Evolutionary conservation across 2,113 vertebrate species (phyloP).

Genomic region (Leucopternis melanops): DNA sequence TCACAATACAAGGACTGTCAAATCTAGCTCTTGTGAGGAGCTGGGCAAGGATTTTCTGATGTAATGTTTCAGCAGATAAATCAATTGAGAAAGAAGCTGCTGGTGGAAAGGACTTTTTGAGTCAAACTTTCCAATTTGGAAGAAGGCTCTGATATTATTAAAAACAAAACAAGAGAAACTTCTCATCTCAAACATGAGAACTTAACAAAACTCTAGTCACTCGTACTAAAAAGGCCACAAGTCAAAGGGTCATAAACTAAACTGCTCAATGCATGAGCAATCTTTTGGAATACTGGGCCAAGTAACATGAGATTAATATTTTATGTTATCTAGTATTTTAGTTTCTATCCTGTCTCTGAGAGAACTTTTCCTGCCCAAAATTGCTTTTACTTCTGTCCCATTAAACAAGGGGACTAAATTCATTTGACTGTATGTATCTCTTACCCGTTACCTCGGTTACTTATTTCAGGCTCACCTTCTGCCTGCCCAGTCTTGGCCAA

Average conservation of each 20-base stretch:
- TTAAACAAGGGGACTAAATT: neutral
- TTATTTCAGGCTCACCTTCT: conserved; percentile 79
- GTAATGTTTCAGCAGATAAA: neutral
- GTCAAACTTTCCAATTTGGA: neutral
- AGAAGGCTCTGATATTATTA: neutral
- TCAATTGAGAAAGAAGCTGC: neutral
- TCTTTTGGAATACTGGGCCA: neutral
- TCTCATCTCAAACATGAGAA: neutral
- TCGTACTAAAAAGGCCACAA: neutral
- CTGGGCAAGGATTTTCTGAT: neutral
- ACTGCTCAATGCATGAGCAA: neutral
- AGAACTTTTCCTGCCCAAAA: neutral
- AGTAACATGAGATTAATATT: neutral
- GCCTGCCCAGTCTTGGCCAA: conserved; percentile 97
- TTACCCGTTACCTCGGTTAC: neutral
- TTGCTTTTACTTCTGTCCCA: neutral
- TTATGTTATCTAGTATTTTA: neutral
- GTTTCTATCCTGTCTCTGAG: neutral
- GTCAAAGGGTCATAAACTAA: neutral
- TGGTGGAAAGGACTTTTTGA: neutral
- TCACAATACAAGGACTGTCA: neutral
- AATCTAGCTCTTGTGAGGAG: neutral
- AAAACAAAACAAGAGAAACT: neutral
- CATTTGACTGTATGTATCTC: fast-evolving
- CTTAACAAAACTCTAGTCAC: neutral